Evolutionary conservation across 2,797 vertebrate genomes (phyloP).

Genomic region (Alauda arvensis): DNA sequence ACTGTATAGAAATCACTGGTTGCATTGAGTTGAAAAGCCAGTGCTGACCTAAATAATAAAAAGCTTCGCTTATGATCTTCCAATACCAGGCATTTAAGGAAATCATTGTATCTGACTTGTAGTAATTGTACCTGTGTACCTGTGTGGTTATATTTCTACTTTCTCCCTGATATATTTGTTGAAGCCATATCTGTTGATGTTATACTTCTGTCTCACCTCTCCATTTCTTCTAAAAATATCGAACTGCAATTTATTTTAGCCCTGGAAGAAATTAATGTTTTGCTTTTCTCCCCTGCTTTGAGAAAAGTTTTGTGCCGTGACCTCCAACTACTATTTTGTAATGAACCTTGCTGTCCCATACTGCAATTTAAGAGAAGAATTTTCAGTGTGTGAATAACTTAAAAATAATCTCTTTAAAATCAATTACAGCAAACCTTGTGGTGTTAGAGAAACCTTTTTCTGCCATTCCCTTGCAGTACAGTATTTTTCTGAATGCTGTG

Average conservation of each 20-base stretch:
- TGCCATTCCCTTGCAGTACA: not conserved
- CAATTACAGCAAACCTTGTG: not conserved
- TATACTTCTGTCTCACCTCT: not conserved
- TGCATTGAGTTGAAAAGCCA: not conserved
- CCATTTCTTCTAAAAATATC: not conserved
- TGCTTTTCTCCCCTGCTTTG: not conserved
- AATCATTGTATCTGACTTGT: not conserved
- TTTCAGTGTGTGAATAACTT: not conserved
- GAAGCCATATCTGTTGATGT: not conserved
- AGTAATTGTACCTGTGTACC: not conserved
- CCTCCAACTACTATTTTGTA: not conserved
- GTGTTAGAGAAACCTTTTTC: not conserved
- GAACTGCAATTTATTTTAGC: not conserved
- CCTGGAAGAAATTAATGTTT: not conserved
- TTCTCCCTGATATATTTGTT: not conserved
- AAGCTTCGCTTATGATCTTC: not conserved
- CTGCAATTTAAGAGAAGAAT: not conserved
- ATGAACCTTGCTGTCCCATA: not conserved
- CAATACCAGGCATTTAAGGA: not conserved
- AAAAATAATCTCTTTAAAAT: not conserved
- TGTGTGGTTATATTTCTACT: not conserved
- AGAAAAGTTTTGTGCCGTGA: not conserved
- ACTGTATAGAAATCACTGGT: not conserved
- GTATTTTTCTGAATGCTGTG: not conserved
- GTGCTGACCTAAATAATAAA: not conserved